Percentiles rank a stretch among this genome's conserved stretches.
These are phyloP conservation scores for Tiliacea citrago DNA, from an alignment of 2,888 invertebrate species.

Conservation along the genomic window DNA sequence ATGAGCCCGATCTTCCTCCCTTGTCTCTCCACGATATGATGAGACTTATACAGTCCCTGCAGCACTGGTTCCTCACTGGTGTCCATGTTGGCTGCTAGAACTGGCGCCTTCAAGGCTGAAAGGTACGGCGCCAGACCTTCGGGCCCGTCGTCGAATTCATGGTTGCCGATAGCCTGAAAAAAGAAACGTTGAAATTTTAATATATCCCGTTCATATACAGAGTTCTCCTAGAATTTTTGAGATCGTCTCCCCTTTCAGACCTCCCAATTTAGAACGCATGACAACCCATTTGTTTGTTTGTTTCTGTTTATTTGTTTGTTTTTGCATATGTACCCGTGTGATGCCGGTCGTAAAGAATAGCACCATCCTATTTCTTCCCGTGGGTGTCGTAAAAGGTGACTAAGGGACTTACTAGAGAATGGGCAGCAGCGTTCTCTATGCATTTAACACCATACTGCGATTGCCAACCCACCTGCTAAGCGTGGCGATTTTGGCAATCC, in stretches of 20 bases:
- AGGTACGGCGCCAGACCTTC: slow-evolving; percentile 93
- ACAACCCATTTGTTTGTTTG: not conserved
- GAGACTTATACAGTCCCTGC: slow-evolving; percentile 92
- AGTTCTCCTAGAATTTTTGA: not conserved
- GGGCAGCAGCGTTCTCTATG: no score
- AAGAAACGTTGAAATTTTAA: not conserved
- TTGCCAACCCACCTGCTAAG: no score
- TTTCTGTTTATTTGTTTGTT: no score
- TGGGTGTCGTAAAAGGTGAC: no score
- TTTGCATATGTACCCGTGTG: no score
- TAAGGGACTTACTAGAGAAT: no score
- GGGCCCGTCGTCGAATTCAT: slow-evolving; percentile 95
- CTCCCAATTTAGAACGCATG: not conserved
- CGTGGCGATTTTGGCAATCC: no score
- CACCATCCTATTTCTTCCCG: no score
- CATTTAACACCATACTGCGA: no score
- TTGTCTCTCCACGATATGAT: slow-evolving; percentile 91
- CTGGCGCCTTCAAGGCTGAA: slow-evolving; percentile 91
- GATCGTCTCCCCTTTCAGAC: not conserved
- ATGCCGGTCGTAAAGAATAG: no score
- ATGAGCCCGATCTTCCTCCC: slow-evolving; percentile 94
- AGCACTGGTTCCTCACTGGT: slow-evolving; percentile 92
- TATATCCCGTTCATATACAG: not conserved
- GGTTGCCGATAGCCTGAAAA: slow-evolving; percentile 95
- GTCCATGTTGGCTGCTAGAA: slow-evolving; percentile 94